Evolutionary conservation across 35 echinoderm and acorn worm species (phyloP), one percentile per base, ranked within the genome.

Genomic region (Lytechinus variegatus): DNA sequence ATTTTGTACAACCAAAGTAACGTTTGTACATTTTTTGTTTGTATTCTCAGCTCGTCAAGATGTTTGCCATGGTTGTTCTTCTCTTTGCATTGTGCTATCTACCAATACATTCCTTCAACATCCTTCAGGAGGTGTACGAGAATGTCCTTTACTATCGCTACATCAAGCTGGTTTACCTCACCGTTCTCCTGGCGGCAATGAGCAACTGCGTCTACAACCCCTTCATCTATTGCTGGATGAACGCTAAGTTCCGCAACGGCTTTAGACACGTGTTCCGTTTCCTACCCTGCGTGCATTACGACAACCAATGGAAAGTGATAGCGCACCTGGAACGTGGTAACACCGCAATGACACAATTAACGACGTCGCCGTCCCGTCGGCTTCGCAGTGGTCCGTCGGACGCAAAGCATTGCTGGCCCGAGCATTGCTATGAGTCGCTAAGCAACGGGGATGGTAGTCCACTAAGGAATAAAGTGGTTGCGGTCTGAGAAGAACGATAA

Each of bases 201-300:
- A 99, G 98, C 54, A 99, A 99, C 95, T 99, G 98, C 71, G 95
- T 99, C 72, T 97, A 98, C 60, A 99, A 98, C 89, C 98, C 98
- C 0, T 97, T 99, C 51, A 96, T 99, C 5, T 99, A 99, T 95
- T 99, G 98, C 79, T 99, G 97, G 96, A 99, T 99, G 98, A 99
- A 99, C 92, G 92, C 96, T n/a, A 99, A 99, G 86, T 99, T 99
- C 95, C 95, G 98, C 4, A 99, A 99, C 91, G 98, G 98, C 10
- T 99, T 99, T 89, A 96, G 95, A 51, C 93, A 89, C n/a, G 97
- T 98, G 54, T 99, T 99, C 88, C 96, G 97, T 3, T 99, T 98
- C 93, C 92, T 98, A 10, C 97, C 96, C 5, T 96, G 98, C 3
- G 71, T 98, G 14, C 92, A 54, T 9, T 97, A 95, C 56, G 91